Conservation (phyloP, 2,888 invertebrate species). For the Idaea straminata region DNA sequence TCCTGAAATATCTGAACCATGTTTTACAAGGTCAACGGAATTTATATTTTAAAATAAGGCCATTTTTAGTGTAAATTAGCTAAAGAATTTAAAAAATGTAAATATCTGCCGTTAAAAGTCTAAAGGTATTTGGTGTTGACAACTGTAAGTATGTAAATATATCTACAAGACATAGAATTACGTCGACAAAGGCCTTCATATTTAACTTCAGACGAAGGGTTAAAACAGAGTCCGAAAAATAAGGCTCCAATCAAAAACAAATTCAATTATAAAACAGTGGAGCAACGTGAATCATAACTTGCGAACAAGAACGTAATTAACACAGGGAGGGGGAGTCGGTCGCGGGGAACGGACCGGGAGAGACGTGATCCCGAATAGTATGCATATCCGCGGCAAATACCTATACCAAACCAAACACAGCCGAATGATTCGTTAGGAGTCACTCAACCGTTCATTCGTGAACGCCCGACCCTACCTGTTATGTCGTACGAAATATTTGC, state of each 20-base stretch:
- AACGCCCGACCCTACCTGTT: conserved; percentile 66
- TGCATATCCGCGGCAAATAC: conserved; percentile 59
- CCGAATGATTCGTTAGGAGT: conserved; percentile 69
- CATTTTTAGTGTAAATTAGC: neutral
- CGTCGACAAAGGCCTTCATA: neutral
- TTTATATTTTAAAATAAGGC: neutral
- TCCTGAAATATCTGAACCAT: neutral
- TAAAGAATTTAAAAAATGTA: neutral
- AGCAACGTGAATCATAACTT: conserved; percentile 51
- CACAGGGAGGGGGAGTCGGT: conserved; percentile 34
- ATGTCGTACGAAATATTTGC: conserved; percentile 76
- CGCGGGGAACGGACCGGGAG: conserved; percentile 34
- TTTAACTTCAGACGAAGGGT: conserved; percentile 13
- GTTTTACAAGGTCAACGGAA: neutral
- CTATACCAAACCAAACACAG: conserved; percentile 44
- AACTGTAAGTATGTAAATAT: too few relatives aligned
- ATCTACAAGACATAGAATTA: neutral
- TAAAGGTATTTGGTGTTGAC: too few relatives aligned
- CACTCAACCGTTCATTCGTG: conserved; percentile 72
- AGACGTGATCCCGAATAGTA: conserved; percentile 60
- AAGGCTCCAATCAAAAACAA: conserved; percentile 24
- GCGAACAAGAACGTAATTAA: conserved; percentile 73
- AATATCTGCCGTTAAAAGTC: too few relatives aligned
- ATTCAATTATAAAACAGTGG: conserved; percentile 37
- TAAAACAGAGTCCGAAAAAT: conserved; percentile 8